These are phyloP conservation scores for Drosophila rhopaloa DNA, from an alignment of 1,140 invertebrate species.

Conservation along the genomic window DNA sequence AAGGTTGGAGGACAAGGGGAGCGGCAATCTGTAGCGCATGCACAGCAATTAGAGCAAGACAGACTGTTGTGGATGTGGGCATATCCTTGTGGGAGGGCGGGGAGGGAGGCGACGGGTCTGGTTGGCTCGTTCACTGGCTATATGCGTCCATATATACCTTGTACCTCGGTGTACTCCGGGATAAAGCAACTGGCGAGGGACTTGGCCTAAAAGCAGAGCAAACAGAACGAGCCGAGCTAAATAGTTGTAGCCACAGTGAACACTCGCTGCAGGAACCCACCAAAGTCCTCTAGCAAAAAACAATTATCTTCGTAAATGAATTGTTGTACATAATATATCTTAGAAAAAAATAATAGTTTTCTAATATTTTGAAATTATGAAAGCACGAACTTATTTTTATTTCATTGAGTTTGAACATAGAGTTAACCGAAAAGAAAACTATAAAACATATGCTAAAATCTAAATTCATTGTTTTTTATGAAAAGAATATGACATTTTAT, in stretches of 20 bases:
- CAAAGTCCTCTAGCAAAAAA: too few relatives aligned
- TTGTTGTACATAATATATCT: too few relatives aligned
- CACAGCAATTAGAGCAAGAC: constrained; percentile 73
- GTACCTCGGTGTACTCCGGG: constrained; percentile 13
- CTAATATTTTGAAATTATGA: too few relatives aligned
- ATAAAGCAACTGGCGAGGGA: constrained; percentile 8
- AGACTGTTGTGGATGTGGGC: constrained; percentile 34
- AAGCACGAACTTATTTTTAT: too few relatives aligned
- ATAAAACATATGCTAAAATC: too few relatives aligned
- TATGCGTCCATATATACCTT: constrained; percentile 26
- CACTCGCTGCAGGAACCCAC: neutral
- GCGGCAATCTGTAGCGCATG: constrained; percentile 44
- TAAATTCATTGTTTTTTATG: too few relatives aligned
- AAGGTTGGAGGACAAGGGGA: neutral
- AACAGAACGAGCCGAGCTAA: constrained; percentile 13
- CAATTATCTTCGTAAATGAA: too few relatives aligned
- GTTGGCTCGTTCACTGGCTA: constrained; percentile 33
- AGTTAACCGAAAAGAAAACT: too few relatives aligned
- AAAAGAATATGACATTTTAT: too few relatives aligned
- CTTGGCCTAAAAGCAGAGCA: constrained; percentile 18
- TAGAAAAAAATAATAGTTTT: too few relatives aligned
- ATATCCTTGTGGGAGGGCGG: constrained; percentile 20
- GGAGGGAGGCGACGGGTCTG: constrained; percentile 15
- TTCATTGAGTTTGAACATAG: too few relatives aligned
- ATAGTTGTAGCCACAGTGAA: constrained; percentile 10